Evolutionary conservation across 2,888 invertebrate species (phyloP), one percentile per base, ranked within the genome.

Genomic region (Cybosia mesomella): DNA sequence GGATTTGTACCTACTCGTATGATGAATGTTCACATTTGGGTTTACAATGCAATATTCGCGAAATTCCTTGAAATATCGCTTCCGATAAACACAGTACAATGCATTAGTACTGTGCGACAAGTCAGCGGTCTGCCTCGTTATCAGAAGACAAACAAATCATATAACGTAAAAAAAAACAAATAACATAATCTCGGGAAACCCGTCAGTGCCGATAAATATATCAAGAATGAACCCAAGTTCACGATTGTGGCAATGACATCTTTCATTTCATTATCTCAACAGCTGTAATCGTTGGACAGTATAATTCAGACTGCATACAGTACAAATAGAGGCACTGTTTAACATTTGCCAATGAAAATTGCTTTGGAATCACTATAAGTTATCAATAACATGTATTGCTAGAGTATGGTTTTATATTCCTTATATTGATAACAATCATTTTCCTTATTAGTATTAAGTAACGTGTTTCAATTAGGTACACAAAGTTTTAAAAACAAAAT

Each of bases 181-280:
- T 18, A 63, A 22, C 22, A 13, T 54, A 54, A 63, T 54, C 62
- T 54, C 53, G 54, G 15, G 13, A 54, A 39, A 39, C 49, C 24
- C 28, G 11, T 49, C n/a, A 21, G 11, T 24, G 43, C n/a, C 7
- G 43, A 63, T 36, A 63, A 63, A 18, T 18, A 54, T 34, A 65
- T 58, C 64, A 43, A 28, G 21, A 65, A 11, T 21, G 53, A n/a
- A 43, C 28, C 58, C 43, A 21, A 70, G 64, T 70, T 43, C 63
- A 49, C 15, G 32, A 34, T 61, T 36, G 49, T 28, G 32, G 62
- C 22, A 60, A 58, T 39, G 54, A 43, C 28, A 55, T 70, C 54
- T 58, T 39, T 59, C 66, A 24, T 55, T 63, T 34, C 22, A 32
- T 61, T 49, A 61, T 61, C 39, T 13, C 22, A 53, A 9, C n/a